Base-by-base conservation (phyloP, 2,888 invertebrate species). In the Boloria selene region DNA sequence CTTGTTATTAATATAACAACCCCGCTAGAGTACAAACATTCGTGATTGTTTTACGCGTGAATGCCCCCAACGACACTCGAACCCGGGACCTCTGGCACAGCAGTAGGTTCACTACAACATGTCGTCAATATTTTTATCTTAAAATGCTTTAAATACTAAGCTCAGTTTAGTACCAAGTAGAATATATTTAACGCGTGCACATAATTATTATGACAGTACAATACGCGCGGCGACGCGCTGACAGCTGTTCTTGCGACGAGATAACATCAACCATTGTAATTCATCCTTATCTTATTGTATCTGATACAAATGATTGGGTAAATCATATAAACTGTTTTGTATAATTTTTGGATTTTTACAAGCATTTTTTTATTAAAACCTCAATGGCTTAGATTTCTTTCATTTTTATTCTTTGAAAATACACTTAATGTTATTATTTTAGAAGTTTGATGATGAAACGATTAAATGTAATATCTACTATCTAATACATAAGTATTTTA, bases 141-240 rank as follows among this genome's bases (percentile, higher is more conserved):
- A n/a, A 16, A 6, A 18, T 16, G 26, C 10, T 38, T 38, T 38
- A 38, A 38, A 14, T 4, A 44, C n/a, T 13, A 4, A 42, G 18
- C 44, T 17, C 17, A 17, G 10, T 17, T 22, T 26, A 38, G 31
- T 38, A 38, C 10, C 1, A 38, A 0, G 10, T 10, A 38, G 44
- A 42, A 44, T 51, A 31, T 55, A 60, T 63, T 59, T 63, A 67
- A 63, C 58, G 47, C 63, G 45, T 56, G 50, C 55, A 63, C 26
- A 68, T 69, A 69, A 70, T 88, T 87, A 85, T 88, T 85, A 88
- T 88, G 89, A 89, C 89, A 89, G 88, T 75, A 89, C 88, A 90
- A 90, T 88, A 82, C 78, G 55, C 67, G 70, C 77, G 77, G 74
- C 75, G 77, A 79, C 81, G 75, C 73, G 68, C 69, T 68, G 84